Evolutionary conservation across 2,888 invertebrate species (phyloP).

Genomic region (Ischnus inquisitorius): DNA sequence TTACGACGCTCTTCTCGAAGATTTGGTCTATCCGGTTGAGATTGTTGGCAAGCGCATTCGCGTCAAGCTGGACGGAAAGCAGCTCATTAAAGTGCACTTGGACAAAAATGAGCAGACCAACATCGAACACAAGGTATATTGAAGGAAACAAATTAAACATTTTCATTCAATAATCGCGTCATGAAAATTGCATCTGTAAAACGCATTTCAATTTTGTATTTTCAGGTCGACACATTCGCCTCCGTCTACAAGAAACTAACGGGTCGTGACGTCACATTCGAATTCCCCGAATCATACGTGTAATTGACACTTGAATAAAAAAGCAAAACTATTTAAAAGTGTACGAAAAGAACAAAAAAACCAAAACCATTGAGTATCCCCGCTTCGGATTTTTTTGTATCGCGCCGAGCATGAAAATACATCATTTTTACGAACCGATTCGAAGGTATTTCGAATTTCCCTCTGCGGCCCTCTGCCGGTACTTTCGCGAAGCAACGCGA

Average conservation of each 20-base stretch:
- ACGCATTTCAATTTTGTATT: conserved; percentile 74
- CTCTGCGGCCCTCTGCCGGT: conserved; percentile 2
- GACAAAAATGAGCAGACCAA: conserved; percentile 99
- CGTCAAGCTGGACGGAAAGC: conserved; percentile 97
- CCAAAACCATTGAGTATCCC: not conserved
- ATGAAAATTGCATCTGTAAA: not conserved
- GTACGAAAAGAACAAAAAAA: too few relatives aligned
- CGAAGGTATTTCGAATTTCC: not conserved
- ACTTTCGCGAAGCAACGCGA: not conserved
- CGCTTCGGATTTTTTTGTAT: not conserved
- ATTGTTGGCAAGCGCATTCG: conserved; percentile 99
- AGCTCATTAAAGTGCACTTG: conserved; percentile 98
- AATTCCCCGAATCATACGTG: conserved; percentile 99
- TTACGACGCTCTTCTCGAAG: conserved; percentile 98
- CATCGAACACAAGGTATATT: conserved; percentile 98
- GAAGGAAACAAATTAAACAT: conserved; percentile 6
- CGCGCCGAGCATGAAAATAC: not conserved
- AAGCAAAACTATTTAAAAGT: conserved; percentile 57
- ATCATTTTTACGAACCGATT: not conserved
- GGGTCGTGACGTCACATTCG: conserved; percentile 99
- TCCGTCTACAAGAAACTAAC: conserved; percentile 99
- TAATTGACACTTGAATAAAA: conserved; percentile 86
- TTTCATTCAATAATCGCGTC: conserved; percentile 44
- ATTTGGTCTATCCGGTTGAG: conserved; percentile 99
- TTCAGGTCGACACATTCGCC: conserved; percentile 98